These are phyloP conservation scores for Brassicogethes aeneus DNA, from an alignment of 2,888 invertebrate genomes.

Conservation along the genomic window DNA sequence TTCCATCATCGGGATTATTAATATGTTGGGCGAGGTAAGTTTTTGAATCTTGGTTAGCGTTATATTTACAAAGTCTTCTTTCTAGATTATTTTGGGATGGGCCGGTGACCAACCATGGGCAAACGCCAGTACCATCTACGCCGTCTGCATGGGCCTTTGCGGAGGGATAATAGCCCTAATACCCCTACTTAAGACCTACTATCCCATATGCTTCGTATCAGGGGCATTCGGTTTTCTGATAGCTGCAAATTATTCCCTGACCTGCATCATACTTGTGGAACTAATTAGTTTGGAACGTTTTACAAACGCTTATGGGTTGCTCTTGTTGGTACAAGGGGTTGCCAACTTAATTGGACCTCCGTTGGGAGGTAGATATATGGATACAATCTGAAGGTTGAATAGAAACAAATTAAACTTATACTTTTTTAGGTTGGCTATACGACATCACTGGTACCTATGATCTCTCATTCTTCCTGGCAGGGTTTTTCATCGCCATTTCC, in stretches of 20 bases:
- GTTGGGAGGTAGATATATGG: conserved; percentile 81
- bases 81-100: conserved; percentile 76
- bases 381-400: too few species aligned
- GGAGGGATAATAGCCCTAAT: conserved; percentile 58
- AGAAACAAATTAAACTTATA: too few species aligned
- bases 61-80: conserved; percentile 14
- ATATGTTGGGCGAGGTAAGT: conserved; percentile 80
- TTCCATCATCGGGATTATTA: conserved; percentile 78
- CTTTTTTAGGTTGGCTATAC: conserved; percentile 67
- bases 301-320: conserved; percentile 82
- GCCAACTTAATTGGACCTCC: conserved; percentile 88
- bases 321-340: conserved; percentile 80
- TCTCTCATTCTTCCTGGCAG: conserved; percentile 72
- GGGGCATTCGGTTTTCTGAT: conserved; percentile 85
- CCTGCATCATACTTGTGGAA: conserved; percentile 83
- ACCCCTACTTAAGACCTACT: conserved; percentile 52
- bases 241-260: conserved; percentile 86
- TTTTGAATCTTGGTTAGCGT: conserved; percentile 7
- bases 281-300: conserved; percentile 84
- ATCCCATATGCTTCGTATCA: conserved; percentile 51
- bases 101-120: conserved; percentile 75
- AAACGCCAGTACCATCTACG: conserved; percentile 72
- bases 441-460: conserved; percentile 71
- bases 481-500: conserved; percentile 68
- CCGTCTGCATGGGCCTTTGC: conserved; percentile 66